Evolutionary conservation across 2,888 invertebrate genomes (phyloP).

Genomic region (Chaitophorus viminalis): DNA sequence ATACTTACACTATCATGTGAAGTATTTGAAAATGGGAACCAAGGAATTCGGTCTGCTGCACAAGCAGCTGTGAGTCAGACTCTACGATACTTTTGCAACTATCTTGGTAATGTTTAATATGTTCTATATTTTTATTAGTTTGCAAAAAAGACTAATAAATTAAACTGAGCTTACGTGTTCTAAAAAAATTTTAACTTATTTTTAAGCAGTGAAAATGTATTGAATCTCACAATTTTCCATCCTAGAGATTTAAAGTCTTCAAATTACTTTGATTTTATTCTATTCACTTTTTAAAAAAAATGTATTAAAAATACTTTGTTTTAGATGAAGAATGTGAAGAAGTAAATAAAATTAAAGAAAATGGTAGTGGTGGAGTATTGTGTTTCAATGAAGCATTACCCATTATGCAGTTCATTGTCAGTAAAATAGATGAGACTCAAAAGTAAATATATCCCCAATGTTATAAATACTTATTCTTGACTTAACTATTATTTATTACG

Average conservation of each 20-base stretch:
- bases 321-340: slow-evolving; percentile 83
- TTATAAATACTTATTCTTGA: neutral
- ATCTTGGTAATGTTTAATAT: slow-evolving; percentile 72
- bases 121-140: neutral
- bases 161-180: no score
- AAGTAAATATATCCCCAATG: slow-evolving; percentile 69
- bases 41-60: slow-evolving; percentile 86
- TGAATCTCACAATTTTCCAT: neutral
- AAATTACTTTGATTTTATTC: neutral
- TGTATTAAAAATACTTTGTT: slow-evolving; percentile 30
- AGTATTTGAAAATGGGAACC: slow-evolving; percentile 81
- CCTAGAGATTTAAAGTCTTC: neutral
- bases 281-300: neutral
- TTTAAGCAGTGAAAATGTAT: neutral
- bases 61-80: slow-evolving; percentile 91
- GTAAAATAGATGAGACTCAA: slow-evolving; percentile 84
- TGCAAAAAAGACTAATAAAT: neutral
- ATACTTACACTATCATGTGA: slow-evolving; percentile 86
- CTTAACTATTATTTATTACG: neutral
- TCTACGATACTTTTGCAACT: slow-evolving; percentile 84
- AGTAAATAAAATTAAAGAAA: slow-evolving; percentile 69
- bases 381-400: slow-evolving; percentile 92
- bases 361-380: slow-evolving; percentile 69
- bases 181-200: neutral
- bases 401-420: slow-evolving; percentile 88